These are phyloP conservation scores for Lethrus apterus DNA, from an alignment of 1,140 invertebrate genomes.

Conservation along the genomic window DNA sequence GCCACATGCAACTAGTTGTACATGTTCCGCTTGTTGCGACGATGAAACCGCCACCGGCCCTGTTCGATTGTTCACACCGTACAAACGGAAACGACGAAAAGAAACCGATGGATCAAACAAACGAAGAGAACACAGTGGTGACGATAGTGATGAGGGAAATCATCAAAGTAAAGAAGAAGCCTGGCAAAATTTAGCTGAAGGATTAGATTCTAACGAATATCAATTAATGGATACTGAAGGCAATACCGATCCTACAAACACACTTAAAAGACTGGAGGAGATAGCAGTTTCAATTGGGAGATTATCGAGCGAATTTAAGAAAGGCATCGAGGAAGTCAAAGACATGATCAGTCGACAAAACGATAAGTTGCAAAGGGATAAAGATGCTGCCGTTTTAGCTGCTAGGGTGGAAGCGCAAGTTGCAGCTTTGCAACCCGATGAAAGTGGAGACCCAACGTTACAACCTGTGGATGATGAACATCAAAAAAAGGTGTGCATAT, in stretches of 20 bases:
- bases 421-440: slow-evolving; percentile 39
- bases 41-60: slow-evolving; percentile 82
- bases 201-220: slow-evolving; percentile 37
- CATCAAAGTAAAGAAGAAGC: slow-evolving; percentile 36
- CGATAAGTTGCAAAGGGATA: slow-evolving; percentile 58
- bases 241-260: slow-evolving; percentile 27
- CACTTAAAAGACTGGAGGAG: slow-evolving; percentile 51
- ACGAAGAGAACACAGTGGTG: slow-evolving; percentile 41
- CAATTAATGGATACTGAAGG: slow-evolving; percentile 42
- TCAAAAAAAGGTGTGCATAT: slow-evolving; percentile 51
- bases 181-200: slow-evolving; percentile 39
- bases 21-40: slow-evolving; percentile 90
- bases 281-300: slow-evolving; percentile 49
- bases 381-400: slow-evolving; percentile 60
- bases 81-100: slow-evolving; percentile 59
- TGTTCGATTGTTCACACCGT: slow-evolving; percentile 82
- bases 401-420: slow-evolving; percentile 55
- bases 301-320: slow-evolving; percentile 58
- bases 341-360: slow-evolving; percentile 50
- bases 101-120: slow-evolving; percentile 28
- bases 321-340: slow-evolving; percentile 59
- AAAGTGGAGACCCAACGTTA: slow-evolving; percentile 38
- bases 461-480: slow-evolving; percentile 50
- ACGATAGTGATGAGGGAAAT: slow-evolving; percentile 49
- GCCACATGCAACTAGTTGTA: slow-evolving; percentile 91